These are phyloP conservation scores for Orchesella flavescens DNA, from an alignment of 2,888 invertebrate species.

Conservation along the genomic window DNA sequence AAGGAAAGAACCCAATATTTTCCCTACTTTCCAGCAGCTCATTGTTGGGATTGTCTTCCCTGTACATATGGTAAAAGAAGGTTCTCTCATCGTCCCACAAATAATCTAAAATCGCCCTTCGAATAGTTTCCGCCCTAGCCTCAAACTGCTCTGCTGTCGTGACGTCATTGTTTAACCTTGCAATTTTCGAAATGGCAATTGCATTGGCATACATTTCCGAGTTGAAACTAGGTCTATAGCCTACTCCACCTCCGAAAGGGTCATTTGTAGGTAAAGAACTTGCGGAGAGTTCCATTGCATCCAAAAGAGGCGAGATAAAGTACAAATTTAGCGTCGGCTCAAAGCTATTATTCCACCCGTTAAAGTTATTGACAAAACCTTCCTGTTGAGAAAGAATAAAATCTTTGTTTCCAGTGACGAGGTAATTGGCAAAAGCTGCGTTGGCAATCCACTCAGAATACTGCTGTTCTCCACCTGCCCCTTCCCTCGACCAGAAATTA, in stretches of 20 bases:
- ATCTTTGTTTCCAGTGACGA: conserved; percentile 65
- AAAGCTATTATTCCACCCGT: conserved; percentile 64
- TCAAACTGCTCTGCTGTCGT: conserved; percentile 57
- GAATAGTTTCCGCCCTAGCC: conserved; percentile 50
- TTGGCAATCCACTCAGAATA: conserved; percentile 71
- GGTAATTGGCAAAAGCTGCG: conserved; percentile 63
- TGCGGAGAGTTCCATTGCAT: conserved; percentile 69
- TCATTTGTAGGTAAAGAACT: conserved; percentile 66
- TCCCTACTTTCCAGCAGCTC: conserved; percentile 67
- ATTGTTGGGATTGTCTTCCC: conserved; percentile 67
- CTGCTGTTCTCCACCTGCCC: conserved; percentile 57
- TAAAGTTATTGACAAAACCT: conserved; percentile 65
- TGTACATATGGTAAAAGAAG: conserved; percentile 69
- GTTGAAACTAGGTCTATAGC: conserved; percentile 70
- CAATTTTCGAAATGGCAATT: conserved; percentile 67
- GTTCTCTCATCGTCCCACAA: conserved; percentile 69
- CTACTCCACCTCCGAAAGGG: conserved; percentile 66
- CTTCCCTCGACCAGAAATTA: conserved; percentile 69
- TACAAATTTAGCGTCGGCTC: conserved; percentile 60
- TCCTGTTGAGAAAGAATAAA: conserved; percentile 67
- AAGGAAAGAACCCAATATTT: conserved; percentile 70
- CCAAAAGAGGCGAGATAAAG: conserved; percentile 67
- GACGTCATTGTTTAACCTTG: conserved; percentile 57
- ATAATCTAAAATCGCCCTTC: conserved; percentile 49
- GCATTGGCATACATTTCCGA: conserved; percentile 71